Base-by-base conservation (phyloP, 2,113 vertebrate species). In the Pterocles burchelli region DNA sequence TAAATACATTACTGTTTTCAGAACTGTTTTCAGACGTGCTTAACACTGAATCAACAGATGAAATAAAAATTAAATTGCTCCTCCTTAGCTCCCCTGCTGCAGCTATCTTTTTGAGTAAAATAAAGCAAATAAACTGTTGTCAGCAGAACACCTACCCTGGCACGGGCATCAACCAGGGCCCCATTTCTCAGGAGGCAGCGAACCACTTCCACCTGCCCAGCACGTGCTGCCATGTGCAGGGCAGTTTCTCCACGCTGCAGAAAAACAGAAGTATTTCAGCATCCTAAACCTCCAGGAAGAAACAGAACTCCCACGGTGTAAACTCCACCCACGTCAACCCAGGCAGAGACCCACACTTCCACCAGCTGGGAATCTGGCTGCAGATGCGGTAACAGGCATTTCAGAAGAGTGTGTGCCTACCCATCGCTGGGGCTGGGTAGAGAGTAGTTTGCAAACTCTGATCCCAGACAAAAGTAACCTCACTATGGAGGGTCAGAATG, bases 151-250 rank as follows among this genome's bases (percentile, higher is more conserved):
- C 98, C 97, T 98, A 99, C 99, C 98, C 99, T 98, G 73, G 99
- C 99, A 97, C 99, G 98, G 59, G 99, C 99, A 72, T 99, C 99
- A 10, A 99, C 99, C 41, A 99, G 98, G 3, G 99, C 99, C 65
- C 99, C 99, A 0, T 99, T 99, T 96, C 99, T 99, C 94, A 99
- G 98, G 76, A 99, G 98, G 97, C 99, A 99, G 28, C 99, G 98
- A 85, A 99, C 99, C 38, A 99, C 99, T 98, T 99, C 99, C 95
- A 99, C 99, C 97, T 99, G 99, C 41, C 99, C 99, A 0, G 99
- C 99, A 33, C 99, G 98, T 24, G 99, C 99, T 0, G 99, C 99
- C 99, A 99, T 99, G 96, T 99, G 99, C 41, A 99, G 67, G 0
- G 99, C 99, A 0, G 99, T 99, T 96, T 99, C 99, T 43, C 99